phyloP scores from a whole-genome alignment of 2,797 vertebrate species.

The Clarias laeviceps region DNA sequence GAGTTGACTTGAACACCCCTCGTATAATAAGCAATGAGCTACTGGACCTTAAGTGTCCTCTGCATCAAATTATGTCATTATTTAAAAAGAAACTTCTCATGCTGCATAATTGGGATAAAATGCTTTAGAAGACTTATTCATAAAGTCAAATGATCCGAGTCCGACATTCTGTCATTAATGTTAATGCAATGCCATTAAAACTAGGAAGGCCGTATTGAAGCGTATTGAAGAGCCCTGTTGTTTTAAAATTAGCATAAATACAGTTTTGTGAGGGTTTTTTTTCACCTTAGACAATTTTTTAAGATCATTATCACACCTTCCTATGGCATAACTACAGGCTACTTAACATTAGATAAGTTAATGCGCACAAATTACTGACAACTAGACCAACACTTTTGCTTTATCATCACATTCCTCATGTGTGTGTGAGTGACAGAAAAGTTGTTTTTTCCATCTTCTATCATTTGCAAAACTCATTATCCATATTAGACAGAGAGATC shows the following conservation, averaged over 20 bases:
- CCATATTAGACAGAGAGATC: constrained; percentile 68
- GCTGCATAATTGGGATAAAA: background rate
- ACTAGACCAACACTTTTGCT: background rate
- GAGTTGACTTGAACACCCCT: background rate
- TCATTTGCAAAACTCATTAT: constrained; percentile 49
- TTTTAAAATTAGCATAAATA: too few species aligned
- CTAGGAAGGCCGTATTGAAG: too few species aligned
- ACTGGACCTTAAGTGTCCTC: background rate
- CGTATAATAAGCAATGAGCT: background rate
- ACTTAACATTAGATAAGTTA: background rate
- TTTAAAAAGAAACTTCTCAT: background rate
- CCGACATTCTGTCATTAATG: background rate
- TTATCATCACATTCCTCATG: background rate
- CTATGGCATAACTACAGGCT: background rate
- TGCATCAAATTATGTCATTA: background rate
- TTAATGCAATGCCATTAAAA: background rate
- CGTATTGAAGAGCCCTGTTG: too few species aligned
- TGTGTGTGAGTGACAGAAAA: background rate
- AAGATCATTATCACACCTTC: background rate
- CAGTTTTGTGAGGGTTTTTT: background rate
- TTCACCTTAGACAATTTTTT: background rate
- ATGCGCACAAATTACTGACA: too few species aligned
- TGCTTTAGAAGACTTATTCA: background rate
- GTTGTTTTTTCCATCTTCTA: background rate
- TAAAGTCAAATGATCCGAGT: background rate